A percentile compares a stretch with the other conserved stretches of the same genome.
Evolutionary conservation across 2,888 invertebrate species (phyloP).

Genomic region (Tetanocera ferruginea): DNA sequence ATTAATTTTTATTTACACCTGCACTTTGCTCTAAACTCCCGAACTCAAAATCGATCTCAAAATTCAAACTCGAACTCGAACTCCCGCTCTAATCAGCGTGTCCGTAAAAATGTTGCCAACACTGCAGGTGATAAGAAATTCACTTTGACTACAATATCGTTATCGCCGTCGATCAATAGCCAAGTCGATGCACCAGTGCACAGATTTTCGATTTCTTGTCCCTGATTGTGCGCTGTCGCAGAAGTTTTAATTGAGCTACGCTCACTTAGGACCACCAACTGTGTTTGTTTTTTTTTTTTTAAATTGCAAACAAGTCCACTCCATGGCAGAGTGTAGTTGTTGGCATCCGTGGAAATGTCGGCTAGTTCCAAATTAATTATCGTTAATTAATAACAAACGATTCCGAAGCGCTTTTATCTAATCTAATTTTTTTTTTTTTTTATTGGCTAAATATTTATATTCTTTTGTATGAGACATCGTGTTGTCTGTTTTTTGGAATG

Average conservation of each 20-base stretch:
- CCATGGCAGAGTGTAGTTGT: background rate
- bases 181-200: background rate
- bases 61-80: background rate
- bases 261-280: conserved; percentile 27
- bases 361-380: conserved; percentile 32
- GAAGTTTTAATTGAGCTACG: background rate
- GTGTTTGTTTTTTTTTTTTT: conserved; percentile 2
- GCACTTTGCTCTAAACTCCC: background rate
- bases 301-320: conserved; percentile 18
- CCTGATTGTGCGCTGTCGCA: conserved; percentile 1
- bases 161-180: conserved; percentile 18
- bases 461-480: conserved; percentile 1
- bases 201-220: background rate
- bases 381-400: conserved; percentile 18
- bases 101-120: conserved; percentile 15
- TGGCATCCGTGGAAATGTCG: conserved; percentile 1
- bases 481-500: background rate
- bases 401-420: conserved; percentile 14
- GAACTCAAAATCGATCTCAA: background rate
- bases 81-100: background rate
- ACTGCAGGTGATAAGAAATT: conserved; percentile 34
- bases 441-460: background rate
- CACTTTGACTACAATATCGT: conserved; percentile 14
- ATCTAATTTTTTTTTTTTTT: conserved; percentile 23
- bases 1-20: conserved; percentile 35